These are phyloP conservation scores for Nematostella vectensis DNA, from an alignment of 92 coral and sea anemone genomes.

Conservation along the genomic window DNA sequence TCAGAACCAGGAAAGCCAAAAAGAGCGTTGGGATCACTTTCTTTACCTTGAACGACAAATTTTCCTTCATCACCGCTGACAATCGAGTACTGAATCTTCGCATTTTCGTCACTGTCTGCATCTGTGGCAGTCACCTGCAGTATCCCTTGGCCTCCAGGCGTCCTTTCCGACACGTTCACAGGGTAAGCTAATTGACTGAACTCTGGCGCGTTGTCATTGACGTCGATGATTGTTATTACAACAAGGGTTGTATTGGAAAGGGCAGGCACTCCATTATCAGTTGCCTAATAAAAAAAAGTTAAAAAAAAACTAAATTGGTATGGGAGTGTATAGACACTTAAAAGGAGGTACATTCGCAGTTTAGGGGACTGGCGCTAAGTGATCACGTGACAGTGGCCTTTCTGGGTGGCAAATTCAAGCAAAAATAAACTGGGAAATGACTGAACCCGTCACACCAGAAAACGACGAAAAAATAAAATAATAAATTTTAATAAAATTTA, in stretches of 20 bases:
- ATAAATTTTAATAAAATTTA: too few relatives aligned
- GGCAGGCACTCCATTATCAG: conserved; percentile 6
- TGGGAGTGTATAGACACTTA: too few relatives aligned
- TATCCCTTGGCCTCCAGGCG: conserved; percentile 38
- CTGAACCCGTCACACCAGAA: too few relatives aligned
- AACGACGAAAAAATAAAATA: not conserved
- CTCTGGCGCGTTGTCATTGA: conserved; percentile 77
- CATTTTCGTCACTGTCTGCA: conserved; percentile 48
- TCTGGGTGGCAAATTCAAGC: too few relatives aligned
- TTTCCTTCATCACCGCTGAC: conserved; percentile 19
- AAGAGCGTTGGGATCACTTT: too few relatives aligned
- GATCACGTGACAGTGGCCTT: too few relatives aligned
- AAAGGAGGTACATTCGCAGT: too few relatives aligned
- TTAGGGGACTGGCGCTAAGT: too few relatives aligned
- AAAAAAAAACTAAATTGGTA: too few relatives aligned
- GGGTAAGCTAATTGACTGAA: conserved; percentile 43
- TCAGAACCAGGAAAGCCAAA: too few relatives aligned
- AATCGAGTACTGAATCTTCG: conserved; percentile 30
- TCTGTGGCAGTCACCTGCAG: conserved; percentile 21
- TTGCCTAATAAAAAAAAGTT: conserved; percentile 8
- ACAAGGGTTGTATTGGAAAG: conserved; percentile 53
- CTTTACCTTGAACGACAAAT: conserved; percentile 34
- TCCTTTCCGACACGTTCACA: conserved; percentile 41
- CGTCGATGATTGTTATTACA: conserved; percentile 49
- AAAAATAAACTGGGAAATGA: too few relatives aligned